Evolutionary conservation across 2,888 invertebrate genomes (phyloP), one percentile per base, ranked within the genome.

Genomic region (Amphipyra tragopoginis): DNA sequence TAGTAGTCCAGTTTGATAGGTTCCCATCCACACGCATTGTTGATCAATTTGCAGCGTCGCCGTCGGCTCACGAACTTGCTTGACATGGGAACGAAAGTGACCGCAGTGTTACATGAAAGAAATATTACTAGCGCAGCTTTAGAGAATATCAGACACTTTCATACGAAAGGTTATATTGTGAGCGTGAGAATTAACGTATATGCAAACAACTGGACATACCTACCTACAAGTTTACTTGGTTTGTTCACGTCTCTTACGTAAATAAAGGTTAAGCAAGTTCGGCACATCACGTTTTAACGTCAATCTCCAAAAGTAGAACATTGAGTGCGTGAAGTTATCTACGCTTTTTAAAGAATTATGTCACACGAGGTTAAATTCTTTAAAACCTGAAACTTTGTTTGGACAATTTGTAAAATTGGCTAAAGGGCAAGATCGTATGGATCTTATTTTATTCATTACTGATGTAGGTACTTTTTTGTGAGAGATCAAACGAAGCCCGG

Each of bases 161-260:
- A 79, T 86, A 82, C 75, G 82, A 88, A 89, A 88, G 85, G 86
- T 90, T 82, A 80, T 80, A 77, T 80, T 77, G 79, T 77, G 86
- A 82, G 83, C 93, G 92, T 93, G 93, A 87, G 93, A 93, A 93
- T 81, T 65, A 71, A 79, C 82, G 79, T 29, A 5, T 82, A 84
- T 84, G 87, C 84, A 88, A 86, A 89, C 85, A 86, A 83, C 77
- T 74, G 79, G 75, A 79, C 29, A 5, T 71, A 66, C 72, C 70
- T 75, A 71, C 70, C 80, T 80, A 39, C 51, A 75, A 84, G 90
- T 89, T 89, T 87, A 86, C 88, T 83, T 75, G 82, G 78, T 83
- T 85, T 75, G 84, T 93, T 92, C 82, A 85, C 87, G 83, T 85
- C 78, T 89, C 88, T 90, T 91, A 89, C 86, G 86, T 90, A 89